Evolutionary conservation across 2,888 invertebrate genomes (phyloP).

Genomic region (Agrotis segetum): DNA sequence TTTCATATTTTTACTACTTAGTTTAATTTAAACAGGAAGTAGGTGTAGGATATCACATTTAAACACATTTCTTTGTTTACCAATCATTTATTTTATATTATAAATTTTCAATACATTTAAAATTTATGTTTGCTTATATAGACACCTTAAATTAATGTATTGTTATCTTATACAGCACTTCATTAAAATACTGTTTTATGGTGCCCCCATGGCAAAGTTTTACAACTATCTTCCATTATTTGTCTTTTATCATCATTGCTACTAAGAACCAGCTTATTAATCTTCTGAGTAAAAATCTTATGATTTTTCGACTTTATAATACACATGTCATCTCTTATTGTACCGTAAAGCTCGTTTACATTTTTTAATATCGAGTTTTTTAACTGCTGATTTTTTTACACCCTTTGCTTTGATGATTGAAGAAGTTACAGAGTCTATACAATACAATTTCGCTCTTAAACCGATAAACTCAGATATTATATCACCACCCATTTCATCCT

Average conservation of each 20-base stretch:
- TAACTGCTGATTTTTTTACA: not conserved
- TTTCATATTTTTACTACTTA: too few relatives aligned
- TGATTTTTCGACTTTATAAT: not conserved
- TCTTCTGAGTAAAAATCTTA: not conserved
- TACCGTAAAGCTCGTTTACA: slow-evolving; percentile 1
- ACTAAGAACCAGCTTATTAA: not conserved
- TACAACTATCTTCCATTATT: not conserved
- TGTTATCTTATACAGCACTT: too few relatives aligned
- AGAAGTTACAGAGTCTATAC: not conserved
- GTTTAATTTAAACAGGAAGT: too few relatives aligned
- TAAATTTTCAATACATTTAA: too few relatives aligned
- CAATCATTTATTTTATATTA: too few relatives aligned
- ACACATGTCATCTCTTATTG: slow-evolving; percentile 9
- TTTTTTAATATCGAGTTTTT: slow-evolving; percentile 13
- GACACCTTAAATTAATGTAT: too few relatives aligned
- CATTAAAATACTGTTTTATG: not conserved
- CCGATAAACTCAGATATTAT: slow-evolving; percentile 15
- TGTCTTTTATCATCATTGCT: slow-evolving; percentile 3
- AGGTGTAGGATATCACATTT: too few relatives aligned
- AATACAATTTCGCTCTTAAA: slow-evolving; percentile 13
- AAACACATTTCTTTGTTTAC: too few relatives aligned
- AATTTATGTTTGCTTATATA: too few relatives aligned
- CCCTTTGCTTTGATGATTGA: too few relatives aligned
- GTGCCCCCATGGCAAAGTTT: slow-evolving; percentile 5
- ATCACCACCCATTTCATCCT: slow-evolving; percentile 12